Evolutionary conservation across 2,113 vertebrate genomes (phyloP).

Genomic region (Eonycteris spelaea): DNA sequence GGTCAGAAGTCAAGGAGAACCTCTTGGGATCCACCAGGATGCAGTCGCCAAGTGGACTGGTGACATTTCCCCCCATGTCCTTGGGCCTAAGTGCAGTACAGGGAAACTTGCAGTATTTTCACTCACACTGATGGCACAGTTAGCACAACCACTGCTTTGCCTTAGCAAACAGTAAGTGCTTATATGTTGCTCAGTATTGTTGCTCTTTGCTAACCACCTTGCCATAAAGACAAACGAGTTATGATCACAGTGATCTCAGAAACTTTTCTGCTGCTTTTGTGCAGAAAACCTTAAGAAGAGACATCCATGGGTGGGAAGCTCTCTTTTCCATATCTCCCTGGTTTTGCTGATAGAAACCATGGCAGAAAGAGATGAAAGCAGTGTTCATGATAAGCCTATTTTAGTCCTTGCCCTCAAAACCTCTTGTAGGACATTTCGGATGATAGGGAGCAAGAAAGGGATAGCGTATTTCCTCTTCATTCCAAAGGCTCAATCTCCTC

Average conservation of each 20-base stretch:
- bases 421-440: not conserved
- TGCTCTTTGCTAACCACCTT: not conserved
- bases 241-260: not conserved
- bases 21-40: not conserved
- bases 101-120: not conserved
- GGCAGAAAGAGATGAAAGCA: not conserved
- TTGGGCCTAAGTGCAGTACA: not conserved
- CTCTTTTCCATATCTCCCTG: not conserved
- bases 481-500: not conserved
- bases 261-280: not conserved
- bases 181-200: not conserved
- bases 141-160: not conserved
- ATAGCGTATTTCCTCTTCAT: not conserved
- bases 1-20: not conserved
- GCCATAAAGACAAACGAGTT: not conserved
- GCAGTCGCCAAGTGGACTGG: not conserved
- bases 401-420: not conserved
- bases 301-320: too few relatives aligned
- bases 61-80: too few relatives aligned
- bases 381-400: not conserved
- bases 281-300: not conserved
- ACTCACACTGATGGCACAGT: fast-evolving
- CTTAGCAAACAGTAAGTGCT: not conserved
- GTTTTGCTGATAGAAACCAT: not conserved
- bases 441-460: not conserved